Evolutionary conservation across 2,113 vertebrate species (phyloP), one percentile per base, ranked within the genome.

Genomic region (Paralichthys olivaceus): DNA sequence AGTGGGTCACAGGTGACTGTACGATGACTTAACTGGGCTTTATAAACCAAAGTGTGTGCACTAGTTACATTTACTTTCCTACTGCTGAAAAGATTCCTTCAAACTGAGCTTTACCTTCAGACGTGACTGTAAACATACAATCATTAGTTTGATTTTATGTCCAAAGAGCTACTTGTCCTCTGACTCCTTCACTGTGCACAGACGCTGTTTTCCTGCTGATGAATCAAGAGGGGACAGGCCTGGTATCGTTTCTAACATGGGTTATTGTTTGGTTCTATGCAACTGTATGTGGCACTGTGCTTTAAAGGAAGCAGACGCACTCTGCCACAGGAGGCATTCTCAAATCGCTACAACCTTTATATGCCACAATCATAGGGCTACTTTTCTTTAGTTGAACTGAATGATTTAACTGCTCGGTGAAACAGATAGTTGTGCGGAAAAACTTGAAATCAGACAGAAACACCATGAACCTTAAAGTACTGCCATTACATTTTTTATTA

Each of bases 201-300:
- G 32, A 64, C 45, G 61, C 37, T 65, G 7, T 56, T 60, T 29
- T 82, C 79, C 80, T 85, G 83, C 79, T 85, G 80, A 80, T 19
- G 29, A 45, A 59, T 32, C 12, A 19, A 40, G 26, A 19, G 17
- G 26, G 20, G 43, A 67, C 22, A 22, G 71, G 60, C 43, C 28
- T 66, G 77, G 64, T 54, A 5, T n/a, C 14, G 7, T 77, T 62
- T 70, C 26, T 72, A 23, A 75, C 61, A 83, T 86, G 78, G 77
- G 75, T 70, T 72, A 17, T 78, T 34, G 51, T 79, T 70, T 72
- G 12, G 49, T 74, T 72, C 71, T 83, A 74, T 88, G 89, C 82
- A 87, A 73, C 51, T 55, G 45, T 55, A 45, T 64, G 47, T 45
- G 32, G 0, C 54, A 12, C 45, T 68, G 63, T 73, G 56, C 65